Percentiles rank a stretch among this genome's conserved stretches.
Evolutionary conservation across 92 coral and sea anemone genomes (phyloP).

Genomic region (Galaxea fascicularis): DNA sequence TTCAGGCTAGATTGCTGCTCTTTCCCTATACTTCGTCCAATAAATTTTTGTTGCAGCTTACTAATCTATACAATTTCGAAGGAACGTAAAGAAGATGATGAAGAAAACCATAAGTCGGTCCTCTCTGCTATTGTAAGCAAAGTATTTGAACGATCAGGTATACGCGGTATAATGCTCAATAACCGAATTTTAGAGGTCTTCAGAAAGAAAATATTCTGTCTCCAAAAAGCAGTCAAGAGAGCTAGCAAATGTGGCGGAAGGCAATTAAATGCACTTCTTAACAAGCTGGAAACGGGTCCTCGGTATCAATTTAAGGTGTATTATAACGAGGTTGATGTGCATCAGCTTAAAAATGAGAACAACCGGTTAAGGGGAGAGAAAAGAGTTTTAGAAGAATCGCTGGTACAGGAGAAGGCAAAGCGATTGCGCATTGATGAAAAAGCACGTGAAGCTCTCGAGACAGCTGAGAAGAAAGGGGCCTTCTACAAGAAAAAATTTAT

Average conservation of each 20-base stretch:
- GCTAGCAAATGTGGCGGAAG: constrained; percentile 42
- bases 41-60: constrained; percentile 27
- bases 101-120: constrained; percentile 15
- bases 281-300: constrained; percentile 20
- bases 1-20: constrained; percentile 14
- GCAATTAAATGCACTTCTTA: constrained; percentile 2
- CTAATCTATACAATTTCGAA: constrained; percentile 29
- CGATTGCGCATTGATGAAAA: constrained; percentile 22
- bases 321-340: constrained; percentile 34
- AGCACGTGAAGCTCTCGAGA: constrained; percentile 19
- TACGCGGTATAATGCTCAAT: constrained; percentile 34
- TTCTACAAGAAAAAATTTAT: constrained; percentile 32
- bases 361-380: constrained; percentile 26
- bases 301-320: constrained; percentile 32
- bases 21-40: not conserved
- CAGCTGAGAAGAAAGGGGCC: constrained; percentile 30
- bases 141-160: constrained; percentile 41
- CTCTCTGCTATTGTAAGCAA: constrained; percentile 27
- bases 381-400: constrained; percentile 28
- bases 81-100: constrained; percentile 21
- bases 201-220: constrained; percentile 23
- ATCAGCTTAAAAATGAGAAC: constrained; percentile 36
- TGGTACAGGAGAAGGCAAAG: constrained; percentile 23
- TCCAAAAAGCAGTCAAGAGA: constrained; percentile 16
- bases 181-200: constrained; percentile 44